A percentile compares a stretch with the other conserved stretches of the same genome.
Conservation (phyloP, 1,140 invertebrate genomes). For the Bradynema listronoti region DNA sequence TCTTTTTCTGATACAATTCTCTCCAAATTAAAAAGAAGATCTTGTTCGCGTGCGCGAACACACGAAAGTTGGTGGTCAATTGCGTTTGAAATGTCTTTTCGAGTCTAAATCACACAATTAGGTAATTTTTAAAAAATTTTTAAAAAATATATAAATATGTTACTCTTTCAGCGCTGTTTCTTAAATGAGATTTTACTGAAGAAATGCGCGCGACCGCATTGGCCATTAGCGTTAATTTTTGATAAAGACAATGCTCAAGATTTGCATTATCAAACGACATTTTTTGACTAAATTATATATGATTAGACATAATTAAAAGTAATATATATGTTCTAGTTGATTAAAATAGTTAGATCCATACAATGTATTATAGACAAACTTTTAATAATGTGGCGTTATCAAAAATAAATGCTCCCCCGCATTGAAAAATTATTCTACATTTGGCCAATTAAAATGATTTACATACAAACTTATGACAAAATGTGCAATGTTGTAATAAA, state of each 20-base stretch:
- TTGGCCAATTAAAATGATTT: too few species aligned
- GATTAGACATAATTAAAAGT: not conserved
- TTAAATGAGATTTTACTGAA: constrained; percentile 12
- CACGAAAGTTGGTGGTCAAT: constrained; percentile 13
- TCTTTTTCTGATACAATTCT: constrained; percentile 13
- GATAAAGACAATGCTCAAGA: constrained; percentile 10
- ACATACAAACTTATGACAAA: too few species aligned
- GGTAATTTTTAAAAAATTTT: not conserved
- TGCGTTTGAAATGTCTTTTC: constrained; percentile 21
- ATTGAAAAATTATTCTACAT: too few species aligned
- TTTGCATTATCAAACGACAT: not conserved
- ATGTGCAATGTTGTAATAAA: too few species aligned
- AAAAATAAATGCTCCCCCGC: too few species aligned
- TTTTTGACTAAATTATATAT: not conserved
- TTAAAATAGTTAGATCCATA: too few species aligned
- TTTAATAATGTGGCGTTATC: too few species aligned
- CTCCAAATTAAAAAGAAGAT: constrained; percentile 15
- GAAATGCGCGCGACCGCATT: constrained; percentile 11
- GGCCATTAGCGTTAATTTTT: constrained; percentile 17
- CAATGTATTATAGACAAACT: too few species aligned
- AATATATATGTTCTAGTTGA: too few species aligned
- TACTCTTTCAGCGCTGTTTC: constrained; percentile 17
- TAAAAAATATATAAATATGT: not conserved
- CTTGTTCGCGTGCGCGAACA: constrained; percentile 13
- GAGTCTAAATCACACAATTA: not conserved